A percentile compares a stretch with the other conserved stretches of the same genome.
phyloP scores from a whole-genome alignment of 2,113 vertebrate species.

The Gavialis gangeticus region DNA sequence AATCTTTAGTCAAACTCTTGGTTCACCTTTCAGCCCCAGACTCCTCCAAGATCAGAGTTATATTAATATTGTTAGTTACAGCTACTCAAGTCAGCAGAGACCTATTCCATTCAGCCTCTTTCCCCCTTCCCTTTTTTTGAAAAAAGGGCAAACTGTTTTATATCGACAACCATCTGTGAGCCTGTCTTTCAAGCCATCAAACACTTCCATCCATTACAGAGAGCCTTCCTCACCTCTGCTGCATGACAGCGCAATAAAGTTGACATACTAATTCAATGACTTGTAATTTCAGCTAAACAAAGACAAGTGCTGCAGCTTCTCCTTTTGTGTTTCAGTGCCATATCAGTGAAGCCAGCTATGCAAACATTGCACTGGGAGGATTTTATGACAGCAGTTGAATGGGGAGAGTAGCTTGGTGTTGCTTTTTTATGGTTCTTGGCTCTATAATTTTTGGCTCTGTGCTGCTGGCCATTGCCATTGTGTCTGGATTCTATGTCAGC shows the following conservation, averaged over 20 bases:
- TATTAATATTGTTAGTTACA: conserved; percentile 66
- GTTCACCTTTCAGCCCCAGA: conserved; percentile 68
- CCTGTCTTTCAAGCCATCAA: conserved; percentile 85
- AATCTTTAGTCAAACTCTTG: conserved; percentile 59
- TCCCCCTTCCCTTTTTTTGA: background rate
- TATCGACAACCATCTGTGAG: conserved; percentile 87
- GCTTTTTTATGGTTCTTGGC: conserved; percentile 86
- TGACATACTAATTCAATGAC: conserved; percentile 93
- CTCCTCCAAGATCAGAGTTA: conserved; percentile 57
- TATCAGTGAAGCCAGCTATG: conserved; percentile 88
- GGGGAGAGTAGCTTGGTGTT: conserved; percentile 81
- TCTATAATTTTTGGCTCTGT: conserved; percentile 83
- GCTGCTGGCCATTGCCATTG: conserved; percentile 82
- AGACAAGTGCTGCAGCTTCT: conserved; percentile 83
- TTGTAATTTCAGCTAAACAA: conserved; percentile 90
- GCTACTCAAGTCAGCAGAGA: conserved; percentile 64
- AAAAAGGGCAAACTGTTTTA: conserved; percentile 77
- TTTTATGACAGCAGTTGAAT: conserved; percentile 87
- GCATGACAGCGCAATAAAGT: conserved; percentile 89
- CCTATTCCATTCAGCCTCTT: conserved; percentile 51
- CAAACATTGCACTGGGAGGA: conserved; percentile 85
- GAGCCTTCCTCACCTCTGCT: conserved; percentile 82
- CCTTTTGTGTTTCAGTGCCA: conserved; percentile 84
- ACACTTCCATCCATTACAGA: conserved; percentile 85
- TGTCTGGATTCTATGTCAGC: conserved; percentile 87